Base-by-base conservation (phyloP, 2,113 vertebrate species). In the Actinemys pallida region DNA sequence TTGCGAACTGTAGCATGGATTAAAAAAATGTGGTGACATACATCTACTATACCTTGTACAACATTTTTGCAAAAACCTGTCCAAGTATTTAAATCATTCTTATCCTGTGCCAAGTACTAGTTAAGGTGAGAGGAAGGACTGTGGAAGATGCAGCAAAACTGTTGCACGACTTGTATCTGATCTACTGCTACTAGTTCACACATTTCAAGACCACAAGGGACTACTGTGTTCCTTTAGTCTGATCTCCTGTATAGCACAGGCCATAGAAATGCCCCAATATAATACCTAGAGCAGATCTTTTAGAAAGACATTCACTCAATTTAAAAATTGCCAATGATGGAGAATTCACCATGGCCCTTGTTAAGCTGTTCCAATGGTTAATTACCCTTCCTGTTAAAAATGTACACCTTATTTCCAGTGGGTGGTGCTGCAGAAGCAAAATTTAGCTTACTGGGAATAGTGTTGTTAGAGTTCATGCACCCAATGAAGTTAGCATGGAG, bases 61-160 rank as follows among this genome's bases (percentile, higher is more conserved):
- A 1, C 50, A 50, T 85, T 14, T 22, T 0, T 0, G 85, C 16
- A 42, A 16, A 10, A 57, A 87, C 79, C 39, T 10, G 17, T 22
- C 0, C 42, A 57, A 83, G 69, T 7, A 4, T 52, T 13, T 22
- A 49, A 5, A 1, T 1, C 75, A 35, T 27, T 78, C 65, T 88
- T 49, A 56, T 50, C 50, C 90, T 29, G 7, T 13, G 54, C 81
- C 35, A 31, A 7, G 25, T n/a, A 88, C 6, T 31, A 76, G 42
- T 56, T 25, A 57, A 89, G 49, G 13, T 56, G 56, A 49, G 72
- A 75, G 10, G 72, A 19, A 65, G 12, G 59, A 35, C 25, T 17
- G 14, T 75, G 39, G 39, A 45, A 25, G 22, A 76, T 76, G 22
- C 24, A 47, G n/a, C 0, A 31, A 19, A 42, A 87, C 29, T 29